Evolutionary conservation across 1,140 invertebrate species (phyloP), one percentile per base, ranked within the genome.

Genomic region (Drosophila teissieri): DNA sequence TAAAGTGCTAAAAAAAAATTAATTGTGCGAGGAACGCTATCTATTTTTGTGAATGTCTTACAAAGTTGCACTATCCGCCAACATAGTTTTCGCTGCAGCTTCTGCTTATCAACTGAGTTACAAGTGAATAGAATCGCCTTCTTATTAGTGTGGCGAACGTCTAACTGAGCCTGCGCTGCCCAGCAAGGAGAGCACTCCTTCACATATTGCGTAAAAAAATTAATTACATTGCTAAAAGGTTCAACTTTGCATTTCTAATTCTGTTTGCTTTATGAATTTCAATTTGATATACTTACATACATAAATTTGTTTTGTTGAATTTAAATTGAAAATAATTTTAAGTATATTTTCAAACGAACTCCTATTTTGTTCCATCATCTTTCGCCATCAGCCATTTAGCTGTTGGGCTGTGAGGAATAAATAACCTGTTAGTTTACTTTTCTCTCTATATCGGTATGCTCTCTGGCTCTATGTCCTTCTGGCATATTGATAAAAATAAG

Each of bases 131-230:
- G 2, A 22, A 17, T 37, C 39, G 24, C 19, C 22, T 54, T 70
- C 78, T 84, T 83, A 81, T 81, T 73, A 79, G 78, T 78, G 77
- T 5, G 15, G 2, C 8, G n/a, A 5, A 1, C 3, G 31, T 24
- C 11, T 40, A 39, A 34, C 36, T 57, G 57, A 76, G 80, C 34
- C 76, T 84, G 80, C 80, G 80, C 31, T 31, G 15, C 31, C 19
- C 19, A 36, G 17, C 11, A 40, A 7, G 17, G 12, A 7, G 19
- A 60, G 56, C 52, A 56, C 11, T 19, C 4, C 10, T 19, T 3
- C 17, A 19, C 3, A 14, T 22, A 45, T 22, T 24, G 61, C 19
- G 6, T 2, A 8, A n/a, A 14, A 49, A 65, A 57, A 39, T 64
- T 31, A 27, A 51, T 39, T 24, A 1, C 22, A 14, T 46, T 17